These are phyloP conservation scores for Serranus cabrilla DNA, from an alignment of 2,797 vertebrate genomes.

Conservation along the genomic window DNA sequence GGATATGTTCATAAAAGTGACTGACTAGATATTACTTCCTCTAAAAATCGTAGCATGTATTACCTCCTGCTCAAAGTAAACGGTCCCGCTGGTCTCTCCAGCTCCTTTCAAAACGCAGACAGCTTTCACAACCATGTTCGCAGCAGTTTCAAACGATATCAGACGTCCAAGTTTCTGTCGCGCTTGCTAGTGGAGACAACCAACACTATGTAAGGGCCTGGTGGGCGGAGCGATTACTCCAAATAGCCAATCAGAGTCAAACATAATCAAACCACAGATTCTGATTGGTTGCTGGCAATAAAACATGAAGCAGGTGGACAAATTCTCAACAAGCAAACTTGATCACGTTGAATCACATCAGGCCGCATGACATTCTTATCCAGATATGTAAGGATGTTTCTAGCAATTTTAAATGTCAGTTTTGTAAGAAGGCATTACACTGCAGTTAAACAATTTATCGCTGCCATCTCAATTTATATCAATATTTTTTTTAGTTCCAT, in stretches of 20 bases:
- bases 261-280: rapidly evolving
- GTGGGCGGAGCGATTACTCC: slow-evolving; percentile 14
- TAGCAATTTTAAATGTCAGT: background rate
- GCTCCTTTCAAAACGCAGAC: slow-evolving; percentile 87
- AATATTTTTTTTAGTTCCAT: background rate
- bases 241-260: slow-evolving; percentile 56
- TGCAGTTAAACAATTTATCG: background rate
- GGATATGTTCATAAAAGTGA: background rate
- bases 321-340: background rate
- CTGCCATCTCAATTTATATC: background rate
- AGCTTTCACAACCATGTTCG: slow-evolving; percentile 80
- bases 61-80: slow-evolving; percentile 87
- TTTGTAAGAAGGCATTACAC: background rate
- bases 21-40: rapidly evolving
- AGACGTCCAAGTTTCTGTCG: background rate
- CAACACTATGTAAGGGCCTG: background rate
- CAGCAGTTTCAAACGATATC: background rate
- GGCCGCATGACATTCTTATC: background rate
- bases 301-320: background rate
- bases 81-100: slow-evolving; percentile 78
- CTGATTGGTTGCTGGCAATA: slow-evolving; percentile 36
- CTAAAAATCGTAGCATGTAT: background rate
- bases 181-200: background rate
- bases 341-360: background rate
- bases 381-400: background rate